These are phyloP conservation scores for Eupleurogrammus muticus DNA, from an alignment of 2,797 vertebrate species.

Conservation along the genomic window DNA sequence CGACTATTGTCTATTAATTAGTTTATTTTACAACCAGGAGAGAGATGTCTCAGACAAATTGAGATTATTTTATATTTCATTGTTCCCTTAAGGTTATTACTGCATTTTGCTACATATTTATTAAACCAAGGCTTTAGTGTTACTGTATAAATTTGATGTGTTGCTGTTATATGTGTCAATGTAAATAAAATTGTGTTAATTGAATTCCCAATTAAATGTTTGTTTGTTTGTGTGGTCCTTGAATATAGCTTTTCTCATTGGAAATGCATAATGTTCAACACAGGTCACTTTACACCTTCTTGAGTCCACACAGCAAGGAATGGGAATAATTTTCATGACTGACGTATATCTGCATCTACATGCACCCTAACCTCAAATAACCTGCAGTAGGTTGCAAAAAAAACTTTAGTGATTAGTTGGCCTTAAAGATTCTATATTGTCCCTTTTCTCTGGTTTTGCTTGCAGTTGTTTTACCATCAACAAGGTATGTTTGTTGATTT, in stretches of 20 bases:
- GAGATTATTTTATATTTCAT: constrained; percentile 51
- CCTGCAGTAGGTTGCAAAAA: too few relatives aligned
- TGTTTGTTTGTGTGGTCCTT: background rate
- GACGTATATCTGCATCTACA: constrained; percentile 3
- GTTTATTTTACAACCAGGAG: constrained; percentile 17
- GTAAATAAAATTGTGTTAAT: constrained; percentile 83
- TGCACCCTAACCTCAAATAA: too few relatives aligned
- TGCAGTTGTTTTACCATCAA: too few relatives aligned
- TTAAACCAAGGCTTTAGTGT: constrained; percentile 73
- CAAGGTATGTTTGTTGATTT: too few relatives aligned
- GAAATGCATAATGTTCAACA: background rate
- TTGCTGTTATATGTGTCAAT: constrained; percentile 76
- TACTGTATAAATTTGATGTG: constrained; percentile 74
- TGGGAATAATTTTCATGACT: background rate
- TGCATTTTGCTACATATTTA: constrained; percentile 81
- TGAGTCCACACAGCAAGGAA: background rate
- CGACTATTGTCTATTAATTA: background rate
- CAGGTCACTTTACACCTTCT: background rate
- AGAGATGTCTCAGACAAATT: constrained; percentile 24
- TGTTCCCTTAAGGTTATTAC: constrained; percentile 39
- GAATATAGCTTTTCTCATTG: background rate
- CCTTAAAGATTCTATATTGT: too few relatives aligned
- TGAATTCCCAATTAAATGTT: constrained; percentile 50
- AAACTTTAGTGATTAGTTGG: too few relatives aligned
- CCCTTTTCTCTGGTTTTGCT: too few relatives aligned